A percentile compares a stretch with the other conserved stretches of the same genome.
These are phyloP conservation scores for Drosophila mayri DNA, from an alignment of 1,140 invertebrate species.

Conservation along the genomic window DNA sequence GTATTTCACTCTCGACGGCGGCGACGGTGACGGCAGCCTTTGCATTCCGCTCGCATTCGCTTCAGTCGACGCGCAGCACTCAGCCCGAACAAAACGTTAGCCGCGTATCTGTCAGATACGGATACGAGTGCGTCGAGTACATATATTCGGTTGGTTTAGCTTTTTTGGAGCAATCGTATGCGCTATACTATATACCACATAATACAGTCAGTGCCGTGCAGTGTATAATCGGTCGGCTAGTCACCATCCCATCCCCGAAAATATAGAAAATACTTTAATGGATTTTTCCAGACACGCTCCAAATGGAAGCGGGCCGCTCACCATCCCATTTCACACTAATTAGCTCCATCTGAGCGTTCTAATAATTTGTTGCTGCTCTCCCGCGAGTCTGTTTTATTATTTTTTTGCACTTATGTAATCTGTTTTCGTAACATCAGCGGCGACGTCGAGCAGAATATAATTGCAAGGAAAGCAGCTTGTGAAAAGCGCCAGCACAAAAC, in stretches of 20 bases:
- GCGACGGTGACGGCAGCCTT: constrained; percentile 34
- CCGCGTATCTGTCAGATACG: constrained; percentile 75
- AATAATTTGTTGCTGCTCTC: constrained; percentile 41
- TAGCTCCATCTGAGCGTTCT: constrained; percentile 36
- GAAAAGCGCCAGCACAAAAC: constrained; percentile 53
- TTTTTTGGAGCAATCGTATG: constrained; percentile 44
- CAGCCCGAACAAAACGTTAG: constrained; percentile 80
- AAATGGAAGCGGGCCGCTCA: constrained; percentile 16
- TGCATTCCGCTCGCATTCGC: constrained; percentile 35
- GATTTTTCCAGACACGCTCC: constrained; percentile 43
- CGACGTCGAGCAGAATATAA: constrained; percentile 54
- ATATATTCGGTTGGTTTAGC: constrained; percentile 72
- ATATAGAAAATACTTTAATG: constrained; percentile 1
- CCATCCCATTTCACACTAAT: constrained; percentile 37
- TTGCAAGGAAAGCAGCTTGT: constrained; percentile 61
- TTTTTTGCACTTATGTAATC: constrained; percentile 77
- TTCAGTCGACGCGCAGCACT: constrained; percentile 83
- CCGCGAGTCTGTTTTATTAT: constrained; percentile 45
- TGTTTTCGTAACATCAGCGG: constrained; percentile 76
- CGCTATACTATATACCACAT: constrained; percentile 19
- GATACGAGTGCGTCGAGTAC: constrained; percentile 60
- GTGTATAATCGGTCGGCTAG: constrained; percentile 24
- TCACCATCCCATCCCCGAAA: not conserved
- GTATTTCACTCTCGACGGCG: constrained; percentile 55
- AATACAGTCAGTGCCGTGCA: constrained; percentile 22